Conservation (phyloP, 1,140 invertebrate genomes). For the Bombus fervidus region DNA sequence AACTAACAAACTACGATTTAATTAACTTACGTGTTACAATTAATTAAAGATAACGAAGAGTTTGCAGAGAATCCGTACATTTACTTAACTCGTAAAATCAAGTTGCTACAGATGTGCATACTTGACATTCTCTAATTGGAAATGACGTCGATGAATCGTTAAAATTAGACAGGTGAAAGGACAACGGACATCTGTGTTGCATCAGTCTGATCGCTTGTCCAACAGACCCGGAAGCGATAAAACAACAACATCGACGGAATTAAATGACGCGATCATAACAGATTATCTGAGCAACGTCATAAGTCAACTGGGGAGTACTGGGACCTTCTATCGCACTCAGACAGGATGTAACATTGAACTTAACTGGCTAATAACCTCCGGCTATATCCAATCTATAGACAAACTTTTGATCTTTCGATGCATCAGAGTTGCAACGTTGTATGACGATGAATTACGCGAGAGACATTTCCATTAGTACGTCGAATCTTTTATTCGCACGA, state of each 20-base stretch:
- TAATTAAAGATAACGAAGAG: not conserved
- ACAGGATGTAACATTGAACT: constrained; percentile 79
- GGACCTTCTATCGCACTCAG: constrained; percentile 65
- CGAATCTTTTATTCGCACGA: not conserved
- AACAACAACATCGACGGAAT: constrained; percentile 44
- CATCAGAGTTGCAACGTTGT: not conserved
- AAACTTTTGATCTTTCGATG: constrained; percentile 23
- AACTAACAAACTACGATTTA: not conserved
- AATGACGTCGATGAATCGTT: not conserved
- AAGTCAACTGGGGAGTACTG: constrained; percentile 51
- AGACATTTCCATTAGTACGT: too few relatives aligned
- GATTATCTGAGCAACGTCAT: constrained; percentile 56
- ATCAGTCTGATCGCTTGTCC: not conserved
- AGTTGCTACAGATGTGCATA: not conserved
- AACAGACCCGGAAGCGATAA: constrained; percentile 19
- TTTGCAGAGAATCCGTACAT: not conserved
- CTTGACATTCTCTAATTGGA: not conserved
- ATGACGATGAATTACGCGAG: not conserved
- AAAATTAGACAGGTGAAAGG: not conserved
- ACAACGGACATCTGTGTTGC: not conserved
- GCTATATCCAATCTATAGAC: constrained; percentile 59
- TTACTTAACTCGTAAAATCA: not conserved
- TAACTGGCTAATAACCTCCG: constrained; percentile 76
- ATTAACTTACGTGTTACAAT: too few relatives aligned
- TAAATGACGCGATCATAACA: constrained; percentile 47